These are phyloP conservation scores for Caenorhabditis macrosperma DNA, from an alignment of 2,888 invertebrate species.

Conservation along the genomic window DNA sequence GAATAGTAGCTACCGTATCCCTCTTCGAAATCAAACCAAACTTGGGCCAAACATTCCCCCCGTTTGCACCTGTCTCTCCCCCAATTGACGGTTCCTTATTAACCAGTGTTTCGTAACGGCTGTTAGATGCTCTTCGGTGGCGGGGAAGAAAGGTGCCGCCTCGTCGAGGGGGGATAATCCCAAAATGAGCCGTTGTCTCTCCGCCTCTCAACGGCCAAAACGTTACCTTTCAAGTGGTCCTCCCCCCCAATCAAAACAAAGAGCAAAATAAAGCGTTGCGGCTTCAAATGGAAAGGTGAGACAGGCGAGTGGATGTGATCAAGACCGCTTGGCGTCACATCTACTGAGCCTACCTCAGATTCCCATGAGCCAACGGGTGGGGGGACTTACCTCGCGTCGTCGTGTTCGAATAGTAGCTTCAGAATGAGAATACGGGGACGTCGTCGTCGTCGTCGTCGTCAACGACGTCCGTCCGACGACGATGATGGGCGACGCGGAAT, in stretches of 20 bases:
- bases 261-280: too few relatives aligned
- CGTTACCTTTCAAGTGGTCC: slow-evolving; percentile 38
- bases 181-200: slow-evolving; percentile 22
- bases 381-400: slow-evolving; percentile 15
- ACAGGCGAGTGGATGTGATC: slow-evolving; percentile 40
- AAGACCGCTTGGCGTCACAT: slow-evolving; percentile 14
- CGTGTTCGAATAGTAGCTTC: too few relatives aligned
- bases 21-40: too few relatives aligned
- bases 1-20: too few relatives aligned
- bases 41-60: too few relatives aligned
- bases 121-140: background rate
- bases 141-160: too few relatives aligned
- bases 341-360: slow-evolving; percentile 55
- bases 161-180: slow-evolving; percentile 32
- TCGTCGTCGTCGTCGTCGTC: too few relatives aligned
- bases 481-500: slow-evolving; percentile 6
- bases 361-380: background rate
- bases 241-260: too few relatives aligned
- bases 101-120: background rate
- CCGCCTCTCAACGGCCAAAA: slow-evolving; percentile 15
- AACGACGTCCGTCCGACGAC: too few relatives aligned
- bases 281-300: slow-evolving; percentile 27
- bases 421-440: too few relatives aligned
- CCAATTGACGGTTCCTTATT: too few relatives aligned
- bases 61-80: slow-evolving; percentile 30